Evolutionary conservation across 92 coral and sea anemone genomes (phyloP).

Genomic region (Muricea muricata): DNA sequence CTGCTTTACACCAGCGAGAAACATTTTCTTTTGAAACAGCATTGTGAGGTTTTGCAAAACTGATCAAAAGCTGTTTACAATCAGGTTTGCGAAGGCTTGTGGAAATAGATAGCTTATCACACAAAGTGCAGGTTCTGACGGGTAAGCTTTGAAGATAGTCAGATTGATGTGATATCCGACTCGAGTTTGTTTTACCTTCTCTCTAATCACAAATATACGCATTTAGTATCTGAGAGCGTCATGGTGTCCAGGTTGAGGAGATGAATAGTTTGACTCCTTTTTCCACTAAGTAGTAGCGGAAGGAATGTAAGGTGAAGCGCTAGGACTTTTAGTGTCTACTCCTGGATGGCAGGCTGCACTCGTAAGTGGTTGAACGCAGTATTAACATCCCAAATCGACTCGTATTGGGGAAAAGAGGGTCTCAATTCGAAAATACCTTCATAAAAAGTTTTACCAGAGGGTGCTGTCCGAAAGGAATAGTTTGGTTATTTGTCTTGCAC

Average conservation of each 20-base stretch:
- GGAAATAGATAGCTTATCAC: constrained; percentile 27
- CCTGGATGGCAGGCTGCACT: not conserved
- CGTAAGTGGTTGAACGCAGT: constrained; percentile 27
- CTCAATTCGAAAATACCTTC: constrained; percentile 32
- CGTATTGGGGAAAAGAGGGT: constrained; percentile 1
- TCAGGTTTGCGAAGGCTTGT: not conserved
- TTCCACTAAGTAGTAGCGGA: constrained; percentile 41
- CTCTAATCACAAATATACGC: constrained; percentile 21
- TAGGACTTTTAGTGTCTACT: constrained; percentile 25
- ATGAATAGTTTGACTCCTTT: constrained; percentile 52
- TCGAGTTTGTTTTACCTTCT: constrained; percentile 38
- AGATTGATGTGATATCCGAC: constrained; percentile 1
- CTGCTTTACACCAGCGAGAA: constrained; percentile 4
- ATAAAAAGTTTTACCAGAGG: constrained; percentile 26
- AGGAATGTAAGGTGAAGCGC: constrained; percentile 35
- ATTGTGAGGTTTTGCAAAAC: not conserved
- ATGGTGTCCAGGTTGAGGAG: constrained; percentile 24
- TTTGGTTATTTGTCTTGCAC: not conserved
- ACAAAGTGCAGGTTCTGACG: constrained; percentile 34
- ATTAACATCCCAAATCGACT: constrained; percentile 40
- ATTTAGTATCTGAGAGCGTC: not conserved
- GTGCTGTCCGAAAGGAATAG: constrained; percentile 7
- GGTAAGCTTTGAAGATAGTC: not conserved
- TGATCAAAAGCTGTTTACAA: not conserved
- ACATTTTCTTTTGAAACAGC: not conserved